phyloP scores from a whole-genome alignment of 2,113 vertebrate species.

The Orthochromis indermauri region DNA sequence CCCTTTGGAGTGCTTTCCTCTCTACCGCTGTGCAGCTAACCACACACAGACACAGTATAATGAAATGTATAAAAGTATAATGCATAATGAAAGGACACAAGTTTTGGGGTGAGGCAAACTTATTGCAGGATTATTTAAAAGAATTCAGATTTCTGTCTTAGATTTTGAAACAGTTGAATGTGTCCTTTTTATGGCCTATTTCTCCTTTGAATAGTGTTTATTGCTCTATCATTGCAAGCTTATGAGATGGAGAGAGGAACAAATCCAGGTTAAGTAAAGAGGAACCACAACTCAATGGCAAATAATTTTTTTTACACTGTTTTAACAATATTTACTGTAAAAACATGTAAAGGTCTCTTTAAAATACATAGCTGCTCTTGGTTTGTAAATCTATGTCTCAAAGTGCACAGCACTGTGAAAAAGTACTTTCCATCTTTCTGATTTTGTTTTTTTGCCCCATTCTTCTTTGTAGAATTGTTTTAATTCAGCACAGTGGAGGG shows the following conservation, averaged over 20 bases:
- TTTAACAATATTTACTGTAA: background rate
- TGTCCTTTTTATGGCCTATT: background rate
- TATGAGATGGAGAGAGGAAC: background rate
- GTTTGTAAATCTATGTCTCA: background rate
- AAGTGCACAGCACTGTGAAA: background rate
- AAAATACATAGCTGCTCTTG: background rate
- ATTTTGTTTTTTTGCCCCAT: background rate
- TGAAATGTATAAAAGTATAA: background rate
- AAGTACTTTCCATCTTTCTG: background rate
- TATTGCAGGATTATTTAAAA: background rate
- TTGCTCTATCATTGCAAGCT: background rate
- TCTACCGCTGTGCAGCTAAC: background rate
- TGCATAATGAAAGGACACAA: background rate
- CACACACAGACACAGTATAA: background rate
- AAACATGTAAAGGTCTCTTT: background rate
- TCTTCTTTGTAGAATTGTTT: background rate
- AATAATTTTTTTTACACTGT: fast-evolving
- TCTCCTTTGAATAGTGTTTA: background rate
- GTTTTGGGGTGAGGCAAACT: background rate
- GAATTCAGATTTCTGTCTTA: background rate
- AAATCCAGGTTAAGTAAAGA: background rate
- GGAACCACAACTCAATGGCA: background rate
- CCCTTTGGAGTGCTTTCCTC: background rate
- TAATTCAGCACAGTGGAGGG: background rate
- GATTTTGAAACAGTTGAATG: background rate